Base-by-base conservation (phyloP, 2,797 vertebrate genomes). In the Microcaecilia unicolor region DNA sequence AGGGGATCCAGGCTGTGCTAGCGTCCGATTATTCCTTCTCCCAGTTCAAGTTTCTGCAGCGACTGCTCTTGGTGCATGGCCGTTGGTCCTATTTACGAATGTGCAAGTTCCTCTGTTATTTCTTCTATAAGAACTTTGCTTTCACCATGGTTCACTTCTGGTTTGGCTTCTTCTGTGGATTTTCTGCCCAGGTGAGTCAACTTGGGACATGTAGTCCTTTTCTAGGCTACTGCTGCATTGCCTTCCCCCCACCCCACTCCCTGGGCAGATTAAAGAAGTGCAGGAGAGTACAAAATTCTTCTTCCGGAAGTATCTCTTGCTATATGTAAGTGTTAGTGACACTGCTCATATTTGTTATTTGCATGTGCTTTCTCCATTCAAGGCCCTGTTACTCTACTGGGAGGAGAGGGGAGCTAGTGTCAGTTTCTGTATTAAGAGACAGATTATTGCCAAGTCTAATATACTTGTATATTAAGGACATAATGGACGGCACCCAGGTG, bases 61-160 rank as follows among this genome's bases (percentile, higher is more conserved):
- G 93, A 21, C 89, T 97, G 24, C 77, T 97, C 48, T 74, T 97
- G 69, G 91, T 97, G 23, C 93, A 97, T 0, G 93, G 93, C 3
- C 92, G 93, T 64, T 97, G 93, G 93, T 97, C 93, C 29, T 97
- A 97, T 70, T 75, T 97, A 20, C 88, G 93, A 46, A 96, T 97
- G 93, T 97, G 93, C 70, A 91, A 92, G 10, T 97, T 97, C 71
- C 92, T 97, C 51, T 96, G 91, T 61, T 97, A 97, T 53, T 97
- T 97, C 77, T 97, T 97, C 86, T 97, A 97, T 69, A 97, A 97
- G 85, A 97, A 97, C 67, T 97, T 97, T 1, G 93, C 93, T 53
- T 97, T 97, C 84, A 97, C 93, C 69, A 94, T 97, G 90, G 93
- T 97, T 76, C 93, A 97, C 67, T 97, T 97, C 79, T 97, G 93